Percentiles rank a stretch among this genome's conserved stretches.
phyloP scores from a whole-genome alignment of 2,797 vertebrate genomes.

The Sardinella longiceps region DNA sequence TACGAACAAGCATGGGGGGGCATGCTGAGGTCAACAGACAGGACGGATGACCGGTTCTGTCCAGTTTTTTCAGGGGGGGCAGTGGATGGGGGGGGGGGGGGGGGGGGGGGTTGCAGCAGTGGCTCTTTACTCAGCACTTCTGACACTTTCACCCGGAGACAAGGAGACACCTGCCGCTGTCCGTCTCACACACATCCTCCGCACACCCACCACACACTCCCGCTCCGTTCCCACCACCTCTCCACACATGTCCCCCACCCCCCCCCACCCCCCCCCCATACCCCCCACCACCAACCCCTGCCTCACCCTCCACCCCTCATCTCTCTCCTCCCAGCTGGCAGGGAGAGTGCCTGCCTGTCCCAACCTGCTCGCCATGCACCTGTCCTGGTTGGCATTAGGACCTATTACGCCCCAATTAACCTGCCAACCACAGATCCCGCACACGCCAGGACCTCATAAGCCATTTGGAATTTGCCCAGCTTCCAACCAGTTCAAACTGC shows the following conservation, averaged over 20 bases:
- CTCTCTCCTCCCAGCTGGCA: slow-evolving; percentile 25
- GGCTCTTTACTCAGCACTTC: slow-evolving; percentile 65
- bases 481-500: slow-evolving; percentile 46
- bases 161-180: slow-evolving; percentile 71
- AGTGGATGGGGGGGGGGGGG: background rate
- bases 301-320: slow-evolving; percentile 36
- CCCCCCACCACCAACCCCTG: slow-evolving; percentile 29
- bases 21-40: background rate
- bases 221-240: background rate
- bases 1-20: slow-evolving; percentile 32
- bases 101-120: slow-evolving; percentile 25
- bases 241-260: slow-evolving; percentile 35
- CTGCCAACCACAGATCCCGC: slow-evolving; percentile 32
- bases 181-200: slow-evolving; percentile 56
- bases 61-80: slow-evolving; percentile 45
- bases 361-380: slow-evolving; percentile 62
- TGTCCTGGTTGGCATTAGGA: slow-evolving; percentile 59
- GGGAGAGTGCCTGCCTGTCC: slow-evolving; percentile 41
- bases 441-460: slow-evolving; percentile 16
- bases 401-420: slow-evolving; percentile 52
- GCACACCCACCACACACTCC: slow-evolving; percentile 49
- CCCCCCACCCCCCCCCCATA: slow-evolving; percentile 35
- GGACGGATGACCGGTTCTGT: slow-evolving; percentile 49
- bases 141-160: slow-evolving; percentile 66
- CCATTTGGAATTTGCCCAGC: slow-evolving; percentile 61